Percentiles rank a stretch among this genome's conserved stretches.
phyloP scores from a whole-genome alignment of 2,888 invertebrate genomes.

The Diadegma fenestrale region DNA sequence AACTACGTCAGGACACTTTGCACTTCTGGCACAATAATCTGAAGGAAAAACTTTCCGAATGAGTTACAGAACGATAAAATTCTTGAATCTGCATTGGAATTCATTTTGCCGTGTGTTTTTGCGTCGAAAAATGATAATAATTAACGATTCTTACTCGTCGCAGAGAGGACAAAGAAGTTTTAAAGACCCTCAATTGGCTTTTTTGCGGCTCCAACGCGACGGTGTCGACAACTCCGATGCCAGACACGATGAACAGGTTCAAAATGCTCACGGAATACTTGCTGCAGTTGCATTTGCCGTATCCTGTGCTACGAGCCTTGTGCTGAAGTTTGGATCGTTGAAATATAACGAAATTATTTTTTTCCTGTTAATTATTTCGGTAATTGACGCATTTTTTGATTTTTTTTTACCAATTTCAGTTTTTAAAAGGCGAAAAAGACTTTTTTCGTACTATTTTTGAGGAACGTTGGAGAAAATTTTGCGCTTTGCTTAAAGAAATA shows the following conservation, averaged over 20 bases:
- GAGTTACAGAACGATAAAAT: constrained; percentile 78
- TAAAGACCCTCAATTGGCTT: constrained; percentile 94
- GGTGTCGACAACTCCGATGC: constrained; percentile 84
- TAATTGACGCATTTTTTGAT: too few relatives aligned
- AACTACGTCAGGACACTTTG: constrained; percentile 89
- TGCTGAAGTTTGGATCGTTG: too few relatives aligned
- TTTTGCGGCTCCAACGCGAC: constrained; percentile 88
- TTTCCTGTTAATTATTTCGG: too few relatives aligned
- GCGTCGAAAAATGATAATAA: background rate
- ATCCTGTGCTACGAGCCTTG: constrained; percentile 83
- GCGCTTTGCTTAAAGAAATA: too few relatives aligned
- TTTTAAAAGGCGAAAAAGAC: too few relatives aligned
- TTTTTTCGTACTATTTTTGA: too few relatives aligned
- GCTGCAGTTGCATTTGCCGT: constrained; percentile 90
- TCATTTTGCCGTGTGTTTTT: too few relatives aligned
- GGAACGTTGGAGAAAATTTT: too few relatives aligned
- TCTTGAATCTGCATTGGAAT: background rate
- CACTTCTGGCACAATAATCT: constrained; percentile 94
- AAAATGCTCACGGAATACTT: constrained; percentile 90
- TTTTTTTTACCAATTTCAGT: too few relatives aligned
- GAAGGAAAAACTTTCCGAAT: constrained; percentile 91
- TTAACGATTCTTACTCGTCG: constrained; percentile 72
- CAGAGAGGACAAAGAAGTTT: constrained; percentile 92
- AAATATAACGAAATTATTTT: too few relatives aligned
- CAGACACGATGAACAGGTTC: constrained; percentile 88